Evolutionary conservation across 2,888 invertebrate genomes (phyloP).

Genomic region (Stratiomys singularior): DNA sequence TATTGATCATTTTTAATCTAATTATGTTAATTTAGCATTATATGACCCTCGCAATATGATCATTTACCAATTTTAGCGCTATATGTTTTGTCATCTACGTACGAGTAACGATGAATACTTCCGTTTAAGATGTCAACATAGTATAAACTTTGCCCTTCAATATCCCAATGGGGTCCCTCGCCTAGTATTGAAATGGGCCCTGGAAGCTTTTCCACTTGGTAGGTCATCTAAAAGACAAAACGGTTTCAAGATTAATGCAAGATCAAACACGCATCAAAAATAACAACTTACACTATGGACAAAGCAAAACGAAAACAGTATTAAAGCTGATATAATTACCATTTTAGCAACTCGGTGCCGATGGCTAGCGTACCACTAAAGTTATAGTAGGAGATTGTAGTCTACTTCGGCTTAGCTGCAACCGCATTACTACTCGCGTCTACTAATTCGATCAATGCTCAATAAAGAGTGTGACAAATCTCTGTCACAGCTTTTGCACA

Average conservation of each 20-base stretch:
- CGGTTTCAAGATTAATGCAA: background rate
- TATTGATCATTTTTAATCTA: too few species aligned
- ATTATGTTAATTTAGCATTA: too few species aligned
- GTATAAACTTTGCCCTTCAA: constrained; percentile 70
- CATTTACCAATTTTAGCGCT: constrained; percentile 65
- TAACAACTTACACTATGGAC: constrained; percentile 30
- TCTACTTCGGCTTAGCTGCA: too few species aligned
- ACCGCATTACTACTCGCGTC: too few species aligned
- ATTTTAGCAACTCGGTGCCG: background rate
- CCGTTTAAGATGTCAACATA: constrained; percentile 71
- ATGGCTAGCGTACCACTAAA: background rate
- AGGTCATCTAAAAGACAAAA: constrained; percentile 46
- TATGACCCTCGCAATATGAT: background rate
- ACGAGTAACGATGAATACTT: constrained; percentile 62
- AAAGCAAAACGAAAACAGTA: constrained; percentile 17
- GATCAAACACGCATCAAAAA: too few species aligned
- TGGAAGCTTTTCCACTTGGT: constrained; percentile 62
- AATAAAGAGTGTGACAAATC: too few species aligned
- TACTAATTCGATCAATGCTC: too few species aligned
- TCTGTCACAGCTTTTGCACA: too few species aligned
- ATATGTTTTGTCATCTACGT: constrained; percentile 67
- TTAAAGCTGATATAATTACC: constrained; percentile 8
- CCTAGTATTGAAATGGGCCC: constrained; percentile 67
- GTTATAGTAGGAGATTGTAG: too few species aligned
- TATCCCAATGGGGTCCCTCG: constrained; percentile 80